These are phyloP conservation scores for Microctenopoma stevenorrisi DNA, from an alignment of 2,797 vertebrate species.

Conservation along the genomic window DNA sequence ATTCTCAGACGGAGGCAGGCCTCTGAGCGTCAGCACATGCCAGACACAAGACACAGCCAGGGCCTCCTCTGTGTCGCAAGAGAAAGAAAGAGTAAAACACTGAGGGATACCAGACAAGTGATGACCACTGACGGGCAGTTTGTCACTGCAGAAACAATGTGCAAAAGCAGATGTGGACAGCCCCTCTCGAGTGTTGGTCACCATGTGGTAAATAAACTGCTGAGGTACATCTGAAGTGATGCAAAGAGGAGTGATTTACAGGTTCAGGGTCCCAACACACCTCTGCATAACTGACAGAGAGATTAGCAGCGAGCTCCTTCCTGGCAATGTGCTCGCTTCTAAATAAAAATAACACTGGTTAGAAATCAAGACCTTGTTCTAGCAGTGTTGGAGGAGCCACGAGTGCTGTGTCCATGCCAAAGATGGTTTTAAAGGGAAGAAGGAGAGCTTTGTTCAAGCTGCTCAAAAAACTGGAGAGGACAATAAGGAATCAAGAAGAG, in stretches of 20 bases:
- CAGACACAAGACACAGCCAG: constrained; percentile 65
- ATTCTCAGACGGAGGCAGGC: constrained; percentile 58
- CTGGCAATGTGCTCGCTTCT: constrained; percentile 53
- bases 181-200: constrained; percentile 44
- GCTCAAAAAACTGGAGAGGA: constrained; percentile 10
- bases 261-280: constrained; percentile 70
- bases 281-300: constrained; percentile 64
- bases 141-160: constrained; percentile 45
- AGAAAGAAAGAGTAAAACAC: constrained; percentile 21
- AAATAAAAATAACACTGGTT: constrained; percentile 41
- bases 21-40: constrained; percentile 71
- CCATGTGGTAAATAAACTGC: constrained; percentile 59
- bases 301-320: constrained; percentile 63
- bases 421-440: constrained; percentile 32
- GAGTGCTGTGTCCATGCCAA: constrained; percentile 39
- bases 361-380: constrained; percentile 37
- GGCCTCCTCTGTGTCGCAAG: constrained; percentile 48
- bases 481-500: constrained; percentile 6
- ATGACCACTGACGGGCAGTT: constrained; percentile 45
- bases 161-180: constrained; percentile 39
- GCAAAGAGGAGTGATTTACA: constrained; percentile 74
- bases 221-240: constrained; percentile 66
- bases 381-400: constrained; percentile 11
- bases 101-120: constrained; percentile 38
- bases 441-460: constrained; percentile 29